Evolutionary conservation across 2,113 vertebrate genomes (phyloP).

Genomic region (Lophius piscatorius): DNA sequence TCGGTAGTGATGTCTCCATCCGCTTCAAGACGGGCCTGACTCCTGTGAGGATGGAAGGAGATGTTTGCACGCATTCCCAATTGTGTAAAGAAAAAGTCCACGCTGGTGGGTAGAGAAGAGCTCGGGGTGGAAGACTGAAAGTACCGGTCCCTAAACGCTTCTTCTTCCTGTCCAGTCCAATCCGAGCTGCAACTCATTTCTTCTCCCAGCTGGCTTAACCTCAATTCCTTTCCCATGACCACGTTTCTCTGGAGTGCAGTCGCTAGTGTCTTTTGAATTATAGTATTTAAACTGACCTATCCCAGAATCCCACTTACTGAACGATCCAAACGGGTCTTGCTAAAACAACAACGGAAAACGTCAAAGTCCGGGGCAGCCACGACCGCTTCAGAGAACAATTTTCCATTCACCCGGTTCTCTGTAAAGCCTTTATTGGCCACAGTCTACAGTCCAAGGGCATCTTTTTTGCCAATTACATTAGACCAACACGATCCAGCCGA

Average conservation of each 20-base stretch:
- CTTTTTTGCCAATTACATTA: slow-evolving; percentile 66
- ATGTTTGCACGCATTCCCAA: neutral
- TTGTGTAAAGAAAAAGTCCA: slow-evolving; percentile 9
- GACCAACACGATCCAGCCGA: slow-evolving; percentile 55
- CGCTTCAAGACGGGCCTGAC: too few relatives aligned
- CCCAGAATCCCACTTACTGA: slow-evolving; percentile 19
- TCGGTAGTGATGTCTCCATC: slow-evolving; percentile 2
- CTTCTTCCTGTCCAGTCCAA: slow-evolving; percentile 26
- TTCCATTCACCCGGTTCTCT: slow-evolving; percentile 25
- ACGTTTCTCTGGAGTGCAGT: slow-evolving; percentile 42
- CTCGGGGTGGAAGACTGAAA: slow-evolving; percentile 12
- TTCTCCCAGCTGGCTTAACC: slow-evolving; percentile 62
- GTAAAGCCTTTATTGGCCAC: slow-evolving; percentile 59
- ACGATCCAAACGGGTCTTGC: slow-evolving; percentile 35
- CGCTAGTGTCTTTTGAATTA: slow-evolving; percentile 36
- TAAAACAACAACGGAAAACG: slow-evolving; percentile 20
- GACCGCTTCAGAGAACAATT: slow-evolving; percentile 38
- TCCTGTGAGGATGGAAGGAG: too few relatives aligned
- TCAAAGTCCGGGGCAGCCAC: slow-evolving; percentile 4
- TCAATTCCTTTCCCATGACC: slow-evolving; percentile 71
- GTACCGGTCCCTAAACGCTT: slow-evolving; percentile 21
- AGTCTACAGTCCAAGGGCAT: slow-evolving; percentile 64
- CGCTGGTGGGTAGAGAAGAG: slow-evolving; percentile 13
- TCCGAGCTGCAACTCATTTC: slow-evolving; percentile 16
- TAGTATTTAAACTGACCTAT: slow-evolving; percentile 46